phyloP scores from a whole-genome alignment of 2,888 invertebrate species.

The Drosophila birchii region DNA sequence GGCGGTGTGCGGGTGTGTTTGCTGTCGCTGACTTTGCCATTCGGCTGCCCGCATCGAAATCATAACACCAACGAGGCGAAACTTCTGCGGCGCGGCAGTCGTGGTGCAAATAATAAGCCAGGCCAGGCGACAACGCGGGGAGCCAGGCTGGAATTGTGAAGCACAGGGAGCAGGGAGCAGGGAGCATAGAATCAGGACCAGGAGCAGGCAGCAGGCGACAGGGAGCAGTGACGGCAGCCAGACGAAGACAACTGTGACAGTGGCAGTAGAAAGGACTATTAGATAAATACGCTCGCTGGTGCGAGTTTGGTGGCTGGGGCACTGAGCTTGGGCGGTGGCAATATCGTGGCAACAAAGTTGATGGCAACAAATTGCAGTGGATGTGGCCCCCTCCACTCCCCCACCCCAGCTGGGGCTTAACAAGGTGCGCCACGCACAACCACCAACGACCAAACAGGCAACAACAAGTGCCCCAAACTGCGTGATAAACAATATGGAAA shows the following conservation, averaged over 20 bases:
- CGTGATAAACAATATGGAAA: conserved; percentile 37
- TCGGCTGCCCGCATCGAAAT: conserved; percentile 79
- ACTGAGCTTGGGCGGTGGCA: conserved; percentile 13
- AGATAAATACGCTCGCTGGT: conserved; percentile 68
- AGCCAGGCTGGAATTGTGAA: conserved; percentile 6
- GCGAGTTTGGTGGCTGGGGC: conserved; percentile 5
- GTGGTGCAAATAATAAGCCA: conserved; percentile 78
- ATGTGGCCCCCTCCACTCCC: conserved; percentile 29
- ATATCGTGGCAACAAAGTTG: conserved; percentile 49
- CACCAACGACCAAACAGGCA: conserved; percentile 16
- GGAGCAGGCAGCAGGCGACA: conserved; percentile 10
- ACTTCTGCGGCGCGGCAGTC: conserved; percentile 77
- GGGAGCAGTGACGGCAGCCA: conserved; percentile 61
- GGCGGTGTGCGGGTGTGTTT: conserved; percentile 44
- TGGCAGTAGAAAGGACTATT: conserved; percentile 70
- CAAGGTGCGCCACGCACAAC: conserved; percentile 46
- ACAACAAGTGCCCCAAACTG: conserved; percentile 47
- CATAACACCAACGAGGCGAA: conserved; percentile 80
- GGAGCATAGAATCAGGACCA: conserved; percentile 29
- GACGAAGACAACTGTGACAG: conserved; percentile 74
- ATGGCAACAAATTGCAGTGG: conserved; percentile 50
- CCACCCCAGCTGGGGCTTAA: conserved; percentile 27
- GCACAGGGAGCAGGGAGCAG: background rate
- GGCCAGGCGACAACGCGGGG: conserved; percentile 58
- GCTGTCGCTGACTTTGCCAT: conserved; percentile 72